Conservation (phyloP, 2,888 invertebrate species). For the Merodon equestris region DNA sequence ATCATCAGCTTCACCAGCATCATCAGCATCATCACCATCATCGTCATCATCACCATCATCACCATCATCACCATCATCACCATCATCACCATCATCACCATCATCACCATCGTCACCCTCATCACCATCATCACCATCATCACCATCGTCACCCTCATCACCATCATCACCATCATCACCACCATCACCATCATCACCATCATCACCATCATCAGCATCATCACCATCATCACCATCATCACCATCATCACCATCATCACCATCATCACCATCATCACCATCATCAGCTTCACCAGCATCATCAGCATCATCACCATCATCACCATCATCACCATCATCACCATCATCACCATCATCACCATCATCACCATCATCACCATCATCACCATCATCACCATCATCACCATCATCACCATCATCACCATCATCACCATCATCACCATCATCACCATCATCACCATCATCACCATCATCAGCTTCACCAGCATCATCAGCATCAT, state of each 20-base stretch:
- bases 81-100: background rate
- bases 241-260: background rate
- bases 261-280: background rate
- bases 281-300: too few species aligned
- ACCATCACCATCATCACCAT: background rate
- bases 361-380: background rate
- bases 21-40: too few species aligned
- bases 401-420: background rate
- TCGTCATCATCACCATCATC: background rate
- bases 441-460: background rate
- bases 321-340: background rate
- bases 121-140: too few species aligned
- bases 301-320: too few species aligned
- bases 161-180: background rate
- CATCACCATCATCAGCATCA: too few species aligned
- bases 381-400: background rate
- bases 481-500: too few species aligned
- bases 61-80: background rate
- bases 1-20: too few species aligned
- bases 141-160: too few species aligned
- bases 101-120: background rate
- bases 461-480: too few species aligned
- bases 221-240: background rate
- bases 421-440: background rate
- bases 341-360: background rate